phyloP scores from a whole-genome alignment of 1,140 invertebrate species.

The Fopius arisanus region DNA sequence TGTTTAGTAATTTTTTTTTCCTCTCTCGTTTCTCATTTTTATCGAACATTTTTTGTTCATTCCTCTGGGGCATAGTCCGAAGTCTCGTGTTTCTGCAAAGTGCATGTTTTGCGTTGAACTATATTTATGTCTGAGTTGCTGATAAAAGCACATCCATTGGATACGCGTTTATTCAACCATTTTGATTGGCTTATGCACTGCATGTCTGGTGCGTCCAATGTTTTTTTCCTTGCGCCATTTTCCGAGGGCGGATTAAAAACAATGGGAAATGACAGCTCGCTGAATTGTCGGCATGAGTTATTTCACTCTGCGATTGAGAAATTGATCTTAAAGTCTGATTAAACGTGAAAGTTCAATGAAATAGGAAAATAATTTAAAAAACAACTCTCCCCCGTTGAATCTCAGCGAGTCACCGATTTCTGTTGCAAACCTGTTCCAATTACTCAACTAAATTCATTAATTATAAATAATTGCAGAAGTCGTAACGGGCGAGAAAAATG shows the following conservation, averaged over 20 bases:
- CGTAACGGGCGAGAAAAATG: not conserved
- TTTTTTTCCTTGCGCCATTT: not conserved
- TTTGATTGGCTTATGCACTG: not conserved
- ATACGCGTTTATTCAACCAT: not conserved
- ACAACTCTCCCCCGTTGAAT: too few relatives aligned
- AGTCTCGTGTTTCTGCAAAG: conserved; percentile 1
- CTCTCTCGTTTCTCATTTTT: not conserved
- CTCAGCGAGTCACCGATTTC: too few relatives aligned
- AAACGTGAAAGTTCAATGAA: too few relatives aligned
- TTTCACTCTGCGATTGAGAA: not conserved
- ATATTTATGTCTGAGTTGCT: not conserved
- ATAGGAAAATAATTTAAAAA: too few relatives aligned
- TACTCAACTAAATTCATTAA: too few relatives aligned
- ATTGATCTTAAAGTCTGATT: not conserved
- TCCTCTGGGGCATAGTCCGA: conserved; percentile 9
- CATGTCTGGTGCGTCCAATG: not conserved
- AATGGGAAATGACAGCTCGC: not conserved
- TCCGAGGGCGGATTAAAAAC: not conserved
- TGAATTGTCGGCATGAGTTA: not conserved
- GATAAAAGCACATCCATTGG: not conserved
- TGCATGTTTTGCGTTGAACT: not conserved
- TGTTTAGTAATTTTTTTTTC: not conserved
- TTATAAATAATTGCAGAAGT: too few relatives aligned
- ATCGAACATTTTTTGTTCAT: not conserved
- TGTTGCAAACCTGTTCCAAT: too few relatives aligned